Base-by-base conservation (phyloP, 2,888 invertebrate genomes). In the Chymomyza amoena region DNA sequence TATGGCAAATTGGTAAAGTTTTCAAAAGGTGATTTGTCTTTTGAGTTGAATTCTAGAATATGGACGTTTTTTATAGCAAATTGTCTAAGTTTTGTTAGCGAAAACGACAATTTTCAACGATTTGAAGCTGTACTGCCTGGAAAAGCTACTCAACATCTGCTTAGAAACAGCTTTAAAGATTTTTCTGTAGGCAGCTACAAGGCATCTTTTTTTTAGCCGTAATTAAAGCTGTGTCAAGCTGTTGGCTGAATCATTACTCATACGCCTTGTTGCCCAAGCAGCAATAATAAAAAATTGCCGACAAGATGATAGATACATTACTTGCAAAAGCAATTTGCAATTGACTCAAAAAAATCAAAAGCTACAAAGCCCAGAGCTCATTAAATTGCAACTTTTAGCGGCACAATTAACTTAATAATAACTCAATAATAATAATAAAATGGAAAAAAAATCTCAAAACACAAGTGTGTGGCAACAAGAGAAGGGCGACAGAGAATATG, bases 321-420 rank as follows among this genome's bases (percentile, higher is more conserved):
- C 71, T 72, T 64, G 75, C 75, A 74, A 45, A 45, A 79, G 68
- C 73, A 76, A 76, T 75, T 82, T 81, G 72, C 81, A 83, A 79
- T 80, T 72, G 69, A 45, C 39, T 45, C 13, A 13, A 45, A 45
- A 45, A 45, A 45, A 32, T 32, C 32, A 32, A 32, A 32, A 45
- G 4, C 13, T 7, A 45, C 39, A 10, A 45, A 45, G 39, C 39
- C 13, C 10, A 45, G 39, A 10, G 39, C 39, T 45, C 13, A 45
- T 45, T 45, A 45, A 3, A 45, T 45, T 45, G 39, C 52, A 15
- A 25, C 57, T 76, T 81, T 77, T 78, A 79, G 77, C 75, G 66
- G 70, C 73, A 83, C 81, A 85, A 85, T 85, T 83, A 85, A 81
- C 45, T 79, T 76, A 80, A 83, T 81, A 81, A 79, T 69, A 52